Base-by-base conservation (phyloP, 2,888 invertebrate genomes). In the Holacanthella duospinosa region DNA sequence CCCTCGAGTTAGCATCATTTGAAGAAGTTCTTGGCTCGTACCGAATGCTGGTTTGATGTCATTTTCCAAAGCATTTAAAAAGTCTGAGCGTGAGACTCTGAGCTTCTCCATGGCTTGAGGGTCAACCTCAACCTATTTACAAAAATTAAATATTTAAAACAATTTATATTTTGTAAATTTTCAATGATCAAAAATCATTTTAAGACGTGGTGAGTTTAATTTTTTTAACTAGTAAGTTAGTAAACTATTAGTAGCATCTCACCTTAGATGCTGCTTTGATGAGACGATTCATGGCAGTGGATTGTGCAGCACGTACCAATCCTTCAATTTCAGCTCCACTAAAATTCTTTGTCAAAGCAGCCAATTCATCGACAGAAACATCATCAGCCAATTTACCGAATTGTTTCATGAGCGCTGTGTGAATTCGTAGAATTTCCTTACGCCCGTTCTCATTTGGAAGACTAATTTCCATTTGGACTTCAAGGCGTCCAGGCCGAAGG, bases 41-140 rank as follows among this genome's bases (percentile, higher is more conserved):
- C 99, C 99, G 79, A 99, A 99, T 0, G 96, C 96, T 64, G 93
- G 90, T 77, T 92, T 92, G 67, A 93, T 88, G 77, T 96, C 96
- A 76, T 93, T 84, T 77, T 93, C 93, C 62, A 96, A 78, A 0
- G 95, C 94, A 76, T 93, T 89, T 62, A 93, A 74, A 77, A 96
- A 96, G 79, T 96, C 95, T 0, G 81, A 79, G 24, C 89, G 81
- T 68, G 83, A 84, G 25, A 96, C 88, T 76, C 85, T 82, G 54
- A 96, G 80, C 76, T 95, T 95, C 77, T 93, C 92, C 80, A 91
- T 86, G 2, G 94, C 95, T 75, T 92, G 89, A 0, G 93, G 90
- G 78, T 95, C 95, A 0, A 95, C 87, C 77, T 93, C 91, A 29
- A 93, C 90, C 70, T 70, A 57, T 21, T 28, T 55, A 59, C 4